Evolutionary conservation across 92 coral and sea anemone species (phyloP), one percentile per base, ranked within the genome.

Genomic region (Desmophyllum pertusum): DNA sequence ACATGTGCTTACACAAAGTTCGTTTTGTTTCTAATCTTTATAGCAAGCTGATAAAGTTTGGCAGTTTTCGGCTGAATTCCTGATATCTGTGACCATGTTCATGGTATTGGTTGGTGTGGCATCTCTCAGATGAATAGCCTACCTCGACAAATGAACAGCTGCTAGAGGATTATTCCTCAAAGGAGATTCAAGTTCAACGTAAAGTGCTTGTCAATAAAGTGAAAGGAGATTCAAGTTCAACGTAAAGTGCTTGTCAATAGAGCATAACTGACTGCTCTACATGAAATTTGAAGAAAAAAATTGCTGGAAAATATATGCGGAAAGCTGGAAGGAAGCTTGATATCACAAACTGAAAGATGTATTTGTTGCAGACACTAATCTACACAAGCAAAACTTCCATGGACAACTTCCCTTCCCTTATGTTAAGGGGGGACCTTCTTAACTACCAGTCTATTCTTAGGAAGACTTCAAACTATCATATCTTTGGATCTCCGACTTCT

Each of bases 21-120:
- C 53, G 5, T 48, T 13, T 13, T 48, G n/a, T n/a, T n/a, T 57
- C 27, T 25, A 0, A 27, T 23, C 55, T 82, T 73, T 23, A 41
- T 25, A 72, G 78, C 7, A 39, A 59, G 72, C 17, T 0, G 21
- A 71, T 17, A 48, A 71, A 17, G 71, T 72, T 39, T 82, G 79
- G 78, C 75, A 42, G 15, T 82, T 82, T 59, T 57, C 86, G 0
- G 35, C 39, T 17, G 72, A 72, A 36, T 82, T 82, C 70, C 79
- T 82, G n/a, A 3, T 82, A 19, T 82, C 86, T 21, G 39, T 82
- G 42, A 57, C 52, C 3, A 79, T 61, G 31, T 82, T 82, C 70
- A 10, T 73, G 59, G 38, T 71, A 38, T 18, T 73, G 62, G 35
- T 72, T 72, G 70, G 79, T 13, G 31, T 73, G 39, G 86, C 79